Base-by-base conservation (phyloP, 2,888 invertebrate species). In the Idaea straminata region DNA sequence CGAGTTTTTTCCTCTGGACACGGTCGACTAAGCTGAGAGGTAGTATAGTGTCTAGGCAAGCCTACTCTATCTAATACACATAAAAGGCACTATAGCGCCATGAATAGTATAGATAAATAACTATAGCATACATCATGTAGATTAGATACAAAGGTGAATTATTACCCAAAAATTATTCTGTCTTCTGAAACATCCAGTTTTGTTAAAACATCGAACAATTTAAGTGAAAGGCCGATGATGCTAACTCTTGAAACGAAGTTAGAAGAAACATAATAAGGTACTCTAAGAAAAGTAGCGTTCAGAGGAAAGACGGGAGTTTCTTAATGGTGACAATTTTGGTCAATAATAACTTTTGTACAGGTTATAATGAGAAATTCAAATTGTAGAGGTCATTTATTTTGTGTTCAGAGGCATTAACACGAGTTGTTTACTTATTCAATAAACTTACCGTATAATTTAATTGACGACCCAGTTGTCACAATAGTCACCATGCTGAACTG, bases 191-290 rank as follows among this genome's bases (percentile, higher is more conserved):
- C 47, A 10, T 47, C 47, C 13, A 59, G 3, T 25, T 25, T 59
- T 59, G 6, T 25, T 59, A 16, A 34, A 5, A 34, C 34, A 59
- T 16, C 59, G 10, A 59, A 59, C 59, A 59, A 16, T 59, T 16
- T 59, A 59, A 59, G 34, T 5, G 47, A 13, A 5, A 25, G 34
- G 10, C 59, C 34, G 6, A 59, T 34, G 59, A 59, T 34, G 6
- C 25, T 15, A 59, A 67, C 64, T 66, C 64, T 47, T 64, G 58
- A 58, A 70, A 70, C 67, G 66, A 68, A 69, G 70, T 73, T 72
- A 69, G 10, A 47, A 47, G 13, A 47, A 47, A 47, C 47, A 7
- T 3, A 47, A 13, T 36, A 36, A 36, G 36, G 7, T 13, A 47
- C 47, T 47, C 10, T 47, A 47, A 47, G 13, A 47, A 47, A 47